Conservation (phyloP, 2,888 invertebrate species). For the Aphodius sticticus region DNA sequence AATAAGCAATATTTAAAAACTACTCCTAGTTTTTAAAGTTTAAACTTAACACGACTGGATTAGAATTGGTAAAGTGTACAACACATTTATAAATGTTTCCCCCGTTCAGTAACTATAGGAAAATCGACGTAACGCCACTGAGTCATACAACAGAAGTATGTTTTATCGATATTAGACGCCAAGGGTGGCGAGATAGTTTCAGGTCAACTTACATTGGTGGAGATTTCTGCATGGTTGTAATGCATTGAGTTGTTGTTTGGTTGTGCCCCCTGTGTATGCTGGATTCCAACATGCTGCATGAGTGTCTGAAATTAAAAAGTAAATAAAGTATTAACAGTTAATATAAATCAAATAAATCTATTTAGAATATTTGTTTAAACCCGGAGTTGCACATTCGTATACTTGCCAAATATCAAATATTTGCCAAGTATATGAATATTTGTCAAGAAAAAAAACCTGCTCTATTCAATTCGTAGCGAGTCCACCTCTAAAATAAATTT, state of each 20-base stretch:
- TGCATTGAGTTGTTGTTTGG: slow-evolving; percentile 44
- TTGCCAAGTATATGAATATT: too few species aligned
- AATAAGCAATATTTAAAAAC: too few species aligned
- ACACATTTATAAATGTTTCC: not conserved
- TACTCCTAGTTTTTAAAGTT: too few species aligned
- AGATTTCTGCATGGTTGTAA: slow-evolving; percentile 40
- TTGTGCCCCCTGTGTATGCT: slow-evolving; percentile 45
- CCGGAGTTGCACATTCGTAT: too few species aligned
- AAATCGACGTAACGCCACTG: not conserved
- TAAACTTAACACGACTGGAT: too few species aligned
- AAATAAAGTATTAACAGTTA: not conserved
- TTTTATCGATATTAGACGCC: slow-evolving; percentile 5
- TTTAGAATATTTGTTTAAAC: too few species aligned
- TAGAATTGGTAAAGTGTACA: not conserved
- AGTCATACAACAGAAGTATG: not conserved
- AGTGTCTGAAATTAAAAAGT: slow-evolving; percentile 43
- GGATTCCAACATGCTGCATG: slow-evolving; percentile 48
- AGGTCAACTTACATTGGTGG: slow-evolving; percentile 35
- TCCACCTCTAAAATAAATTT: too few species aligned
- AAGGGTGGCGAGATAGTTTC: not conserved
- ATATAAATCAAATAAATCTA: not conserved
- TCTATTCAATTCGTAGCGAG: too few species aligned
- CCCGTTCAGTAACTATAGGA: not conserved
- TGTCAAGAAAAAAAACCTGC: too few species aligned
- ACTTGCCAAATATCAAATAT: too few species aligned